These are phyloP conservation scores for Trogon surrucura DNA, from an alignment of 2,113 vertebrate genomes.

Conservation along the genomic window DNA sequence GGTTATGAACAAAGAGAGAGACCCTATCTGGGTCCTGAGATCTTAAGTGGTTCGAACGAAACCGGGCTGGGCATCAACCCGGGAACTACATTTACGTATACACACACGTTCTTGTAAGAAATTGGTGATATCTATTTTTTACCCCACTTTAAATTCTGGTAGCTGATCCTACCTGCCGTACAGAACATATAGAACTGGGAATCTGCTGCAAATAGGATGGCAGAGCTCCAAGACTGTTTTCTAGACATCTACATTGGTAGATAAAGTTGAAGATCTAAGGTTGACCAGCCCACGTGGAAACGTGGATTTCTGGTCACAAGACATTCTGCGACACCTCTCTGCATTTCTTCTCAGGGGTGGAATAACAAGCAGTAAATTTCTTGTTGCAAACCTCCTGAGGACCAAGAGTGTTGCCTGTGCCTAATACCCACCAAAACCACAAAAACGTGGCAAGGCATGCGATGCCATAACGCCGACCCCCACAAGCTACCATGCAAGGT, in stretches of 20 bases:
- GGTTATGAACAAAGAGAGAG: neutral
- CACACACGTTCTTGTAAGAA: neutral
- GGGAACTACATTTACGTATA: accelerated
- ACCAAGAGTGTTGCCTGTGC: neutral
- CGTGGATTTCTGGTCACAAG: neutral
- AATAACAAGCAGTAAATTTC: neutral
- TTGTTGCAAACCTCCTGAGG: neutral
- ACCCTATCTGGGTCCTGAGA: neutral
- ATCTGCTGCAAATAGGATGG: neutral
- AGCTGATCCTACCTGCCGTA: neutral
- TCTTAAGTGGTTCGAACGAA: neutral
- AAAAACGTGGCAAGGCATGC: accelerated
- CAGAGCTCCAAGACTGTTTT: neutral
- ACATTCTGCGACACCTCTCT: neutral
- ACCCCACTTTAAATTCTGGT: neutral
- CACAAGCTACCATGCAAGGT: accelerated
- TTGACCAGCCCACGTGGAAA: accelerated
- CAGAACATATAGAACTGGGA: neutral
- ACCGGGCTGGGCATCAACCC: neutral
- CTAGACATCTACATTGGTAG: neutral
- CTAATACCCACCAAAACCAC: neutral
- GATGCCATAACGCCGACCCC: neutral
- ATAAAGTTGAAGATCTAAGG: neutral
- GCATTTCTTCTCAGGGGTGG: neutral
- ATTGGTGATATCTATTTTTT: accelerated